Percentiles rank a stretch among this genome's conserved stretches.
These are phyloP conservation scores for Calidris pygmaea DNA, from an alignment of 2,113 vertebrate genomes.

Conservation along the genomic window DNA sequence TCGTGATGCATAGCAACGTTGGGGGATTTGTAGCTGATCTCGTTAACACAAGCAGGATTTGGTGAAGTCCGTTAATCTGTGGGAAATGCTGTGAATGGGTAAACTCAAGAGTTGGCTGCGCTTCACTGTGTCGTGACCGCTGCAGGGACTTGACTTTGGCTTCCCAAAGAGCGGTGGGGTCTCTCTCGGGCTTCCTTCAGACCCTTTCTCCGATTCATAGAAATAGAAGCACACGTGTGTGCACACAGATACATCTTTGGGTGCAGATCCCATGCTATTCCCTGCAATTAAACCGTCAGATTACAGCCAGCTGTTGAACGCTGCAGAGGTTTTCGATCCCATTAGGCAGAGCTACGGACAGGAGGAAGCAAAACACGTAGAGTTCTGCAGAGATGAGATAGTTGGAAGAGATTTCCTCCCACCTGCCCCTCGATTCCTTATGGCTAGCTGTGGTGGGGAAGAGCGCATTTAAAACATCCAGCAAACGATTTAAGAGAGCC, in stretches of 20 bases:
- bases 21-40: background rate
- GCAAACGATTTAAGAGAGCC: background rate
- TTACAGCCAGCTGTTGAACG: background rate
- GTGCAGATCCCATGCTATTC: accelerated
- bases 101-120: background rate
- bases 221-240: accelerated
- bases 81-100: background rate
- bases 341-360: background rate
- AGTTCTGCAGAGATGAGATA: background rate
- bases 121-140: background rate
- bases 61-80: background rate
- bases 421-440: background rate
- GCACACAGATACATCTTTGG: accelerated
- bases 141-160: background rate
- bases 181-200: background rate
- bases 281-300: background rate
- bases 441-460: background rate
- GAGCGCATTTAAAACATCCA: background rate
- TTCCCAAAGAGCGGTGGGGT: background rate
- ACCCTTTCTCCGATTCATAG: background rate
- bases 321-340: background rate
- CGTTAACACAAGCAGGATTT: background rate
- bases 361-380: background rate
- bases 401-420: background rate
- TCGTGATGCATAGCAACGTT: background rate